phyloP scores from a whole-genome alignment of 2,113 vertebrate species.

The Puma concolor region DNA sequence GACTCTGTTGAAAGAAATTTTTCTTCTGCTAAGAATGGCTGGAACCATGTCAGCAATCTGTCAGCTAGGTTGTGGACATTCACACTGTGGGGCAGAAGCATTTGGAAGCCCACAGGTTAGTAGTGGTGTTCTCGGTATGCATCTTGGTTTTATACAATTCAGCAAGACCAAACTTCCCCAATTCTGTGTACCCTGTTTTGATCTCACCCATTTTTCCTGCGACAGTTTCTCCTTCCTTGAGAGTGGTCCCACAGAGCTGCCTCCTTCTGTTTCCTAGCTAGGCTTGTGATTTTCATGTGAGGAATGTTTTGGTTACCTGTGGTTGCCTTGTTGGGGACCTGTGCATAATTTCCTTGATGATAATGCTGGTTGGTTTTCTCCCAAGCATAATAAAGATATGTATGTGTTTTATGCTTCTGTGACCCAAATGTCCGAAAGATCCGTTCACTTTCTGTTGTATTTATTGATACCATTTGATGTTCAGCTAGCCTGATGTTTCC shows the following conservation, averaged over 20 bases:
- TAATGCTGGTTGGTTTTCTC: neutral
- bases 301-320: neutral
- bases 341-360: neutral
- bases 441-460: neutral
- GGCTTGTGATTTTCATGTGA: neutral
- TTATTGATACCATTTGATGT: neutral
- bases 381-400: neutral
- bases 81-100: neutral
- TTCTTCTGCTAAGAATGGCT: neutral
- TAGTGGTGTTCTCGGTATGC: neutral
- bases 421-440: neutral
- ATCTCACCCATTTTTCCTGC: neutral
- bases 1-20: constrained; percentile 2
- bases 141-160: neutral
- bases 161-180: neutral
- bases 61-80: neutral
- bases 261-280: neutral
- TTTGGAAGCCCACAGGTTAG: neutral
- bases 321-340: neutral
- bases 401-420: neutral
- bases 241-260: neutral
- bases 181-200: neutral
- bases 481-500: neutral
- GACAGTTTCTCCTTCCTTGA: neutral
- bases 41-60: neutral